These are phyloP conservation scores for Setipinna tenuifilis DNA, from an alignment of 2,797 vertebrate species.

Conservation along the genomic window DNA sequence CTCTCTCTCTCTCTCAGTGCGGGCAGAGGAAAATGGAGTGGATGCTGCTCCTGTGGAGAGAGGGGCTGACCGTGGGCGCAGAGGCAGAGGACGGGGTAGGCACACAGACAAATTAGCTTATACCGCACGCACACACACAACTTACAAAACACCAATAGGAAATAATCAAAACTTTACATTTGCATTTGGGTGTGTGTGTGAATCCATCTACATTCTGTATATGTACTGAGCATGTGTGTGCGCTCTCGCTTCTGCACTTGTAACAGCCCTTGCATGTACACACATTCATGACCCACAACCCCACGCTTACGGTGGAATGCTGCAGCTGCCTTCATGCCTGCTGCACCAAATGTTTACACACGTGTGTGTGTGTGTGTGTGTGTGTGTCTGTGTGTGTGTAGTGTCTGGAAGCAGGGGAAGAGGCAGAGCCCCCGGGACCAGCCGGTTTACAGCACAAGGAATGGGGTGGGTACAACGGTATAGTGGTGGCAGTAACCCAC, in stretches of 20 bases:
- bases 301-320: not conserved
- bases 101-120: not conserved
- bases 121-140: not conserved
- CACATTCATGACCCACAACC: not conserved
- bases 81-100: slow-evolving; percentile 83
- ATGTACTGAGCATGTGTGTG: not conserved
- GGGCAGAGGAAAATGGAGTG: slow-evolving; percentile 91
- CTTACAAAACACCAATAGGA: not conserved
- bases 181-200: too few relatives aligned
- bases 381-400: slow-evolving; percentile 52
- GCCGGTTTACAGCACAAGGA: slow-evolving; percentile 91
- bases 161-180: too few relatives aligned
- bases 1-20: slow-evolving; percentile 64
- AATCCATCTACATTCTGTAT: too few relatives aligned
- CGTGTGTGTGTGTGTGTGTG: not conserved
- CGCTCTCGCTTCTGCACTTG: not conserved
- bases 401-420: slow-evolving; percentile 87
- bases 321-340: slow-evolving; percentile 1
- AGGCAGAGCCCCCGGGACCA: slow-evolving; percentile 83
- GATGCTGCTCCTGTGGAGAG: slow-evolving; percentile 79
- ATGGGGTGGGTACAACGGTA: slow-evolving; percentile 84
- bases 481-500: too few relatives aligned
- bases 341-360: not conserved
- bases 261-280: not conserved
- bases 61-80: slow-evolving; percentile 76